A percentile compares a stretch with the other conserved stretches of the same genome.
Evolutionary conservation across 2,797 vertebrate species (phyloP).

Genomic region (Spinus olivaceus): DNA sequence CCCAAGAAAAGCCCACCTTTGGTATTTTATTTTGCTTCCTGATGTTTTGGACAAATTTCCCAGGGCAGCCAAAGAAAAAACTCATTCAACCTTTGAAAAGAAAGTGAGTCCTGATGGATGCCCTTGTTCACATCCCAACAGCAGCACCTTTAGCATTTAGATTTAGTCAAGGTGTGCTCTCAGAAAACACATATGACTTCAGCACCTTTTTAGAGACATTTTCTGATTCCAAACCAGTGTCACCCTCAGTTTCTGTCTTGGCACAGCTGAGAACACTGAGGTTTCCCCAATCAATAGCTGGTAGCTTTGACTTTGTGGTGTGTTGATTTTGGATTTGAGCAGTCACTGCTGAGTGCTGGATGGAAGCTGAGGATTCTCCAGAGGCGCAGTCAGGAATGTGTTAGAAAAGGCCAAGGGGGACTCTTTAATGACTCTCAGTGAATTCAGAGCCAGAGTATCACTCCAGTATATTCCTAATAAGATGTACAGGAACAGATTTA

Average conservation of each 20-base stretch:
- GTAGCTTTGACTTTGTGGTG: not conserved
- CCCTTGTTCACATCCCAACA: not conserved
- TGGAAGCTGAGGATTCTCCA: not conserved
- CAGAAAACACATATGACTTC: fast-evolving
- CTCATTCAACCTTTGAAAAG: not conserved
- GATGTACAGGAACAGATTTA: constrained; percentile 69
- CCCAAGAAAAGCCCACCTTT: not conserved
- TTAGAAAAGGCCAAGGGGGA: constrained; percentile 51
- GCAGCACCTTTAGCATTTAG: not conserved
- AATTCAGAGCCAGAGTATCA: constrained; percentile 45
- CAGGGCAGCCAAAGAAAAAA: not conserved
- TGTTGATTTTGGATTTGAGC: constrained; percentile 19
- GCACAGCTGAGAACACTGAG: not conserved
- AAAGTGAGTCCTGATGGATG: not conserved
- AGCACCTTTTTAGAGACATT: not conserved
- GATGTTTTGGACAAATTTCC: not conserved
- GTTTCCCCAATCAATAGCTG: not conserved
- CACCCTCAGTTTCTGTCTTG: not conserved
- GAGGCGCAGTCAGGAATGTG: not conserved
- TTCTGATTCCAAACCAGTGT: not conserved
- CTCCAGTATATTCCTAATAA: constrained; percentile 64
- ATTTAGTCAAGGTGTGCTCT: not conserved
- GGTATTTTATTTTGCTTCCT: not conserved
- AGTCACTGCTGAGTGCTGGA: not conserved
- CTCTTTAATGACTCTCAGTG: constrained; percentile 50